phyloP scores from a whole-genome alignment of 2,888 invertebrate species.

The Fabriciana adippe region DNA sequence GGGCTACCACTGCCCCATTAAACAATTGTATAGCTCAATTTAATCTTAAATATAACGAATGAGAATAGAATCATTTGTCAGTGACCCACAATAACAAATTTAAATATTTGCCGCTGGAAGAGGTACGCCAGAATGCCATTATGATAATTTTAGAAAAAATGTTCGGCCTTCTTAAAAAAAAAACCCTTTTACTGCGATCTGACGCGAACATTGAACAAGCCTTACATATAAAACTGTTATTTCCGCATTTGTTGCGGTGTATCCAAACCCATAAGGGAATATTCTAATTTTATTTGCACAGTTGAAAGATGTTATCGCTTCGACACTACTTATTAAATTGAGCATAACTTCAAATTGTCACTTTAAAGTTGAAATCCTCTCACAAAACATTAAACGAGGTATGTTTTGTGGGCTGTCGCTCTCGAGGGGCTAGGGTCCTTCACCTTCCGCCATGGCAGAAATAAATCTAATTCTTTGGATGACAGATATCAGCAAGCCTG shows the following conservation, averaged over 20 bases:
- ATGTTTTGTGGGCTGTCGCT: conserved; percentile 49
- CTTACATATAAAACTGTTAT: conserved; percentile 42
- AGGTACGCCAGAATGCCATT: conserved; percentile 69
- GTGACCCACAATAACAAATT: conserved; percentile 58
- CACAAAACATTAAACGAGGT: conserved; percentile 53
- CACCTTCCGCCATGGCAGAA: conserved; percentile 75
- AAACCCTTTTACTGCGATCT: conserved; percentile 61
- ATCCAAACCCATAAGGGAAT: not conserved
- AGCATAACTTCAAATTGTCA: conserved; percentile 26
- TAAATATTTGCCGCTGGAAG: conserved; percentile 71
- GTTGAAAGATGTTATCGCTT: not conserved
- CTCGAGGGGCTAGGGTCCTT: conserved; percentile 69
- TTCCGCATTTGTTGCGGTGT: conserved; percentile 5
- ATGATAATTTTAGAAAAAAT: conserved; percentile 78
- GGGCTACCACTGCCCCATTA: no score
- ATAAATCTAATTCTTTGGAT: conserved; percentile 80
- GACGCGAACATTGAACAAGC: conserved; percentile 69
- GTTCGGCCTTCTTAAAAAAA: conserved; percentile 58
- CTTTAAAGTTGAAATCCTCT: conserved; percentile 47
- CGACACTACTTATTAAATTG: conserved; percentile 23
- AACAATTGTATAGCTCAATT: no score
- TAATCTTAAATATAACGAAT: conserved; percentile 1
- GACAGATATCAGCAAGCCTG: conserved; percentile 81
- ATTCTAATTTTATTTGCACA: conserved; percentile 11
- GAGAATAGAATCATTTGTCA: conserved; percentile 51